Percentiles rank a stretch among this genome's conserved stretches.
phyloP scores from a whole-genome alignment of 2,888 invertebrate genomes.

The Pollenia griseotomentosa region DNA sequence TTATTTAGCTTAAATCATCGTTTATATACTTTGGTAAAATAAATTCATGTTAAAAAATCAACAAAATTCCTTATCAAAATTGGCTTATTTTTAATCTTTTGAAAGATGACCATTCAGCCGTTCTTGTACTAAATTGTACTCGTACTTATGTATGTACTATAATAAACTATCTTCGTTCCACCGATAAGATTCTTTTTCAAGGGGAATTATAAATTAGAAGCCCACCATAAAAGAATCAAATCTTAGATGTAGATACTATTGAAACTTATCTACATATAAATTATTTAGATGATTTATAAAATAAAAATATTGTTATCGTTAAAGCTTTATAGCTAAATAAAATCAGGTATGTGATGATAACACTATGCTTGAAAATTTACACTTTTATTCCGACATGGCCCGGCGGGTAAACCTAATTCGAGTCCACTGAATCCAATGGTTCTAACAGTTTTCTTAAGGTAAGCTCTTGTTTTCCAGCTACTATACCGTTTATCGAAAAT shows the following conservation, averaged over 20 bases:
- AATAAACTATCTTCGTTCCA: neutral
- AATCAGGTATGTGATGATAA: too few species aligned
- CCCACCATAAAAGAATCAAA: neutral
- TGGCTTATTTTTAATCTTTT: neutral
- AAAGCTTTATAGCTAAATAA: neutral
- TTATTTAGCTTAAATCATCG: neutral
- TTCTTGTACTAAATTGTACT: neutral
- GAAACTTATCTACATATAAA: too few species aligned
- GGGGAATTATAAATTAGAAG: neutral
- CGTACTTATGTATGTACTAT: neutral
- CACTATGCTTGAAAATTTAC: too few species aligned
- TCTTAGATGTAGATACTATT: too few species aligned
- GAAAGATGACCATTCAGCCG: neutral
- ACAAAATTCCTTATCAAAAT: slow-evolving; percentile 47
- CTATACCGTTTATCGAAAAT: too few species aligned
- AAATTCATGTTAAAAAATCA: neutral
- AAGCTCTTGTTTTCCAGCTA: too few species aligned
- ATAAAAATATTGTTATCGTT: neutral
- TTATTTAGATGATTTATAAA: too few species aligned
- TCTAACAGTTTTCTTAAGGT: too few species aligned
- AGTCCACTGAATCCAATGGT: too few species aligned
- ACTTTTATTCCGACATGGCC: too few species aligned
- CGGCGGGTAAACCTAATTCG: too few species aligned
- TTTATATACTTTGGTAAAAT: slow-evolving; percentile 42
- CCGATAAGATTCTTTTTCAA: slow-evolving; percentile 47